Conservation (phyloP, 1,140 invertebrate species). For the Eueides isabella region DNA sequence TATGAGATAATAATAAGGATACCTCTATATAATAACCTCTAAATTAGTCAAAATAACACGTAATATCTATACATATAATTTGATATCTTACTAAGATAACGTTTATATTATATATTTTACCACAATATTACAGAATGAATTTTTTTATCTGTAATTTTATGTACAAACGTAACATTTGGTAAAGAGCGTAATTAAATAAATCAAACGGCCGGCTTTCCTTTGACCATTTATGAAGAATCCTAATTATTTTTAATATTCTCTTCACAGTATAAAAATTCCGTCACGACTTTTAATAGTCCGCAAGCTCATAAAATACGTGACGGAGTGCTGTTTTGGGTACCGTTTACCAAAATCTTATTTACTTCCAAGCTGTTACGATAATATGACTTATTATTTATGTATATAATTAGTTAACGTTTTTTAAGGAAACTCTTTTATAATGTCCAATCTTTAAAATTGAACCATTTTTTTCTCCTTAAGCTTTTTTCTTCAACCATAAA, state of each 20-base stretch:
- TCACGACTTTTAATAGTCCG: slow-evolving; percentile 12
- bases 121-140: too few relatives aligned
- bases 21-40: too few relatives aligned
- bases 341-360: not conserved
- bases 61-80: too few relatives aligned
- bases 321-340: not conserved
- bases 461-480: too few relatives aligned
- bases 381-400: not conserved
- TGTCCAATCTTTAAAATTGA: too few relatives aligned
- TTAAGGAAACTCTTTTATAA: not conserved
- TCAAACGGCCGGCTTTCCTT: slow-evolving; percentile 10
- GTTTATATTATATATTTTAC: too few relatives aligned
- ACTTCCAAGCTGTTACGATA: not conserved
- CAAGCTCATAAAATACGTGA: slow-evolving; percentile 16
- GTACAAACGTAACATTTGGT: too few relatives aligned
- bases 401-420: not conserved
- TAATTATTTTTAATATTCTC: slow-evolving; percentile 5
- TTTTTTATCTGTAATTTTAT: too few relatives aligned
- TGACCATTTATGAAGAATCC: not conserved
- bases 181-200: slow-evolving; percentile 20
- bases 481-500: too few relatives aligned
- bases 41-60: too few relatives aligned
- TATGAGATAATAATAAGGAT: too few relatives aligned
- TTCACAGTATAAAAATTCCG: slow-evolving; percentile 9
- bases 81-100: too few relatives aligned